A percentile compares a stretch with the other conserved stretches of the same genome.
Conservation (phyloP, 2,113 vertebrate species). For the Tachysurus vachellii region DNA sequence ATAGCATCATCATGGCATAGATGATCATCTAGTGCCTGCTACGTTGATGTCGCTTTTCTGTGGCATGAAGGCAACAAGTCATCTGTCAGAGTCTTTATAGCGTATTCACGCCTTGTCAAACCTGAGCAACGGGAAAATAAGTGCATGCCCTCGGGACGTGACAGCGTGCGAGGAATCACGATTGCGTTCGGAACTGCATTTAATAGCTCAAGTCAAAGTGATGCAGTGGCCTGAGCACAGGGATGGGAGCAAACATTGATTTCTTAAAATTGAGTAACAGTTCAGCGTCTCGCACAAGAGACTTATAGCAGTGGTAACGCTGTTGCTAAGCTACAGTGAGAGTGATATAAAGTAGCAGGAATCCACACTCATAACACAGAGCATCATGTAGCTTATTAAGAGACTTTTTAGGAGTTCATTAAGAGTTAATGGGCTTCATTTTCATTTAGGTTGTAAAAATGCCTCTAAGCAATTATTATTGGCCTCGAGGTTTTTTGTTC, state of each 20-base stretch:
- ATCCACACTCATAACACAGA: slow-evolving; percentile 35
- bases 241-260: slow-evolving; percentile 26
- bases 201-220: not conserved
- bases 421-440: not conserved
- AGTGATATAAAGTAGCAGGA: slow-evolving; percentile 38
- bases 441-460: not conserved
- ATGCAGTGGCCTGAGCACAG: slow-evolving; percentile 8
- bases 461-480: not conserved
- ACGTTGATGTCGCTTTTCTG: not conserved
- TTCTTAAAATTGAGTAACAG: slow-evolving; percentile 50
- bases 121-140: not conserved
- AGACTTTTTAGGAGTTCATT: not conserved
- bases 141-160: not conserved
- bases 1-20: not conserved
- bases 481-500: not conserved
- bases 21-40: not conserved
- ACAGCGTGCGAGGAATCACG: slow-evolving; percentile 18
- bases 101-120: slow-evolving; percentile 16
- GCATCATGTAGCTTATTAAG: not conserved
- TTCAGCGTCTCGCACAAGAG: slow-evolving; percentile 23
- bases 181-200: not conserved
- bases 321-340: slow-evolving; percentile 52
- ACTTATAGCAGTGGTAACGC: slow-evolving; percentile 22
- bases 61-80: not conserved
- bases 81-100: not conserved